Base-by-base conservation (phyloP, 1,140 invertebrate genomes). In the Zaprionus lachaisei region DNA sequence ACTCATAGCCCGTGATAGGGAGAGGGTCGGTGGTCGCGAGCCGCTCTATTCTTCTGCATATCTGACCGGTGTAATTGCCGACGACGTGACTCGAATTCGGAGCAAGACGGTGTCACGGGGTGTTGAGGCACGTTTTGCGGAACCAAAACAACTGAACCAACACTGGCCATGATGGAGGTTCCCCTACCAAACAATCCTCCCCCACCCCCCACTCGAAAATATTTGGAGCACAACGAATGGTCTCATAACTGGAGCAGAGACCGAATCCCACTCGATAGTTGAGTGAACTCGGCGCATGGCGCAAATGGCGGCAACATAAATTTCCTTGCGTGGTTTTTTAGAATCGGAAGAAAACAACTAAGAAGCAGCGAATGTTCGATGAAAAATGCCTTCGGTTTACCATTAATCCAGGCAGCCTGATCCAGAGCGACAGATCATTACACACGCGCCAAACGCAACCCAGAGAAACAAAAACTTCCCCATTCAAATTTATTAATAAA, bases 401-500 rank as follows among this genome's bases (percentile, higher is more conserved):
- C 90, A 92, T 91, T 91, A 92, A 92, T 92, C 90, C 84, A 77
- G 62, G 79, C 41, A 69, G 75, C 80, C 76, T 91, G 90, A 92
- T 92, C 90, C 90, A 81, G 67, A 78, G 79, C 80, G 84, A 91
- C 89, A 92, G 85, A 92, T 91, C 90, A 92, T 92, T 92, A 92
- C 81, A 85, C 90, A 92, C 90, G 90, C 90, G 77, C 89, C 7
- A 7, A 31, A 7, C 28, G 5, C 31, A 34, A 31, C 31, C 38
- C 55, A 55, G 22, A 54, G 38, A 17, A 55, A 67, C 57, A 28
- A 28, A 28, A 55, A 64, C 63, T 73, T 66, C 47, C 60, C 73
- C 58, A 72, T 77, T 77, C 63, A 90, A 82, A 90, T 90, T 90
- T 90, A 90, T 90, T 90, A 90, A 90, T 90, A 90, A 90, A 47